These are phyloP conservation scores for Biston betularia DNA, from an alignment of 2,888 invertebrate genomes.

Conservation along the genomic window DNA sequence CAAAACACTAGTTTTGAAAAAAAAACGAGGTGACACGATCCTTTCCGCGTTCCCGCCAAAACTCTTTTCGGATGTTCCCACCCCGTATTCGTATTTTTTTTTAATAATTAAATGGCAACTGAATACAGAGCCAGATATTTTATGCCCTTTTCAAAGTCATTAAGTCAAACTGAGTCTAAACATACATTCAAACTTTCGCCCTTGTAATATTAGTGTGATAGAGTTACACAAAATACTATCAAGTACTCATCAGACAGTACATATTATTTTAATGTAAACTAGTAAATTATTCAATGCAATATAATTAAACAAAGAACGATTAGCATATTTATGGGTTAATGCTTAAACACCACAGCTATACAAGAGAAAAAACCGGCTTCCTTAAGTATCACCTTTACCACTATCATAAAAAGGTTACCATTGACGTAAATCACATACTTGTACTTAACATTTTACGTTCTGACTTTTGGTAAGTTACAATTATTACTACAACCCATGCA, in stretches of 20 bases:
- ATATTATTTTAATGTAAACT: background rate
- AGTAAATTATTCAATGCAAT: conserved; percentile 11
- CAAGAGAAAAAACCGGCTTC: conserved; percentile 24
- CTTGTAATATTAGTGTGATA: background rate
- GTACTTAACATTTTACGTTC: background rate
- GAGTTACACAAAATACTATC: background rate
- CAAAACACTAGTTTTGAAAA: too few species aligned
- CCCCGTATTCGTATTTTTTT: too few species aligned
- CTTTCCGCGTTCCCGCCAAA: too few species aligned
- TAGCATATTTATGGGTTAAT: conserved; percentile 16
- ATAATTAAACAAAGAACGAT: conserved; percentile 15
- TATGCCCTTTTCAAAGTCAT: too few species aligned
- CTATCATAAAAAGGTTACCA: conserved; percentile 22
- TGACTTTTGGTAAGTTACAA: background rate
- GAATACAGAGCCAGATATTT: too few species aligned
- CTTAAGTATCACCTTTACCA: conserved; percentile 18
- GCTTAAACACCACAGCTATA: background rate
- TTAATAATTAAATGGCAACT: too few species aligned
- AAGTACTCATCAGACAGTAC: too few species aligned
- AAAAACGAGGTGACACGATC: too few species aligned
- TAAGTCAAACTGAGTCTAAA: too few species aligned
- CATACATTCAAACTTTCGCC: background rate
- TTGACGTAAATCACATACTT: conserved; percentile 21
- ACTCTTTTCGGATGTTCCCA: too few species aligned
- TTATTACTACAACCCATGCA: too few species aligned